These are phyloP conservation scores for Bryconaethiops microstoma DNA, from an alignment of 2,797 vertebrate species.

Conservation along the genomic window DNA sequence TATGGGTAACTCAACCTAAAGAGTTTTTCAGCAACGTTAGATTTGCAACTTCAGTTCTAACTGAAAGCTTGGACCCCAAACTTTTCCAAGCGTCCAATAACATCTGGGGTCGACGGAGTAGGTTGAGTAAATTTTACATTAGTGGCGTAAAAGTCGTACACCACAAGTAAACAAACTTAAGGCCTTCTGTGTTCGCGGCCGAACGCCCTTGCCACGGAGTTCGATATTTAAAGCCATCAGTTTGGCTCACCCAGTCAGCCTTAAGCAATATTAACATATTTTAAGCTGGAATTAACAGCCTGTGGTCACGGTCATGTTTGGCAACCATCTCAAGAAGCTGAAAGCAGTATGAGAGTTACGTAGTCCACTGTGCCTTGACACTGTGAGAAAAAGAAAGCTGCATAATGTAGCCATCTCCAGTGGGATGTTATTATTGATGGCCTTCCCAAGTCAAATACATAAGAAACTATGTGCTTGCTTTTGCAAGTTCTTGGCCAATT, in stretches of 20 bases:
- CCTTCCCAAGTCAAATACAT: slow-evolving; percentile 33
- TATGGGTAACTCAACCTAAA: no score
- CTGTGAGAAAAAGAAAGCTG: not conserved
- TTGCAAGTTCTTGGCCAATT: slow-evolving; percentile 33
- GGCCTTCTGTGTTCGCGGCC: no score
- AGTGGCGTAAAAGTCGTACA: no score
- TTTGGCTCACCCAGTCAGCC: not conserved
- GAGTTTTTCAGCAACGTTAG: no score
- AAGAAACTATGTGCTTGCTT: not conserved
- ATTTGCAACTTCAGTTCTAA: no score
- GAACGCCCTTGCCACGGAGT: not conserved
- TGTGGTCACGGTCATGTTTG: not conserved
- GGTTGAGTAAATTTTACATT: no score
- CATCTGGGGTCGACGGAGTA: no score
- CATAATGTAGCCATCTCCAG: slow-evolving; percentile 19
- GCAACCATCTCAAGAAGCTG: not conserved
- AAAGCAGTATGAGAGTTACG: not conserved
- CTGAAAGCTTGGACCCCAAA: no score
- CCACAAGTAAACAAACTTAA: no score
- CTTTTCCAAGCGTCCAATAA: no score
- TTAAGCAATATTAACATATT: not conserved
- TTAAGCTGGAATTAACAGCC: not conserved
- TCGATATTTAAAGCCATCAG: not conserved
- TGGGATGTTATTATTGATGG: slow-evolving; percentile 6
- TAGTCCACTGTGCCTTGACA: not conserved